phyloP scores from a whole-genome alignment of 2,888 invertebrate genomes.

The Agrilus mali region DNA sequence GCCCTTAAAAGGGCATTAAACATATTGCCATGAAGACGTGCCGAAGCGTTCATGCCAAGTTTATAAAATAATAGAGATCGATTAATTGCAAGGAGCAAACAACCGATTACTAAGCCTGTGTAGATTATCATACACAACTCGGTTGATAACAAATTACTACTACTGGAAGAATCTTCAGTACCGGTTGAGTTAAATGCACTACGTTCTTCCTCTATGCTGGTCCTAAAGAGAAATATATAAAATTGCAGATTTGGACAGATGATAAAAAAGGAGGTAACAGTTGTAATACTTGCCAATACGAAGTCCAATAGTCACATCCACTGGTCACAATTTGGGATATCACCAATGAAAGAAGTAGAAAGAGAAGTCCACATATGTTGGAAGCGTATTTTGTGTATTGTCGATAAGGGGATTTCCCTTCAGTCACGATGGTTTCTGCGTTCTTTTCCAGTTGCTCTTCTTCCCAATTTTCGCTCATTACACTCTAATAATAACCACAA shows the following conservation, averaged over 20 bases:
- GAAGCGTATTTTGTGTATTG: conserved; percentile 14
- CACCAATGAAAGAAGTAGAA: conserved; percentile 7
- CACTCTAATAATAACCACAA: not conserved
- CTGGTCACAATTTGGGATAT: conserved; percentile 12
- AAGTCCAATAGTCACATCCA: conserved; percentile 14
- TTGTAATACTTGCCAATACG: conserved; percentile 12
- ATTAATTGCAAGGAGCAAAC: conserved; percentile 41
- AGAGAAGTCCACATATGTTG: conserved; percentile 9
- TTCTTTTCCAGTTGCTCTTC: conserved; percentile 15
- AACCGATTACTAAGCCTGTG: not conserved
- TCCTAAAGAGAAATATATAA: no score
- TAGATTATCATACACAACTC: no score
- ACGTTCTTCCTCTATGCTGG: no score
- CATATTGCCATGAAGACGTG: conserved; percentile 72
- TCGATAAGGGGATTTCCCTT: conserved; percentile 7
- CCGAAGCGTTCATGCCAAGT: conserved; percentile 63
- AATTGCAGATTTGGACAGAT: no score
- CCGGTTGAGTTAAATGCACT: no score
- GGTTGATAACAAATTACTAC: no score
- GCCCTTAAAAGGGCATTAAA: conserved; percentile 64
- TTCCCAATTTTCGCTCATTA: conserved; percentile 7
- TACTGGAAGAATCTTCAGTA: no score
- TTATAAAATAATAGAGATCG: conserved; percentile 24
- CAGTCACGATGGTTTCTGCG: conserved; percentile 13
- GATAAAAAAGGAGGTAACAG: no score